Percentiles rank a stretch among this genome's conserved stretches.
Conservation (phyloP, 2,113 vertebrate species). For the Lethenteron camtschaticum region DNA sequence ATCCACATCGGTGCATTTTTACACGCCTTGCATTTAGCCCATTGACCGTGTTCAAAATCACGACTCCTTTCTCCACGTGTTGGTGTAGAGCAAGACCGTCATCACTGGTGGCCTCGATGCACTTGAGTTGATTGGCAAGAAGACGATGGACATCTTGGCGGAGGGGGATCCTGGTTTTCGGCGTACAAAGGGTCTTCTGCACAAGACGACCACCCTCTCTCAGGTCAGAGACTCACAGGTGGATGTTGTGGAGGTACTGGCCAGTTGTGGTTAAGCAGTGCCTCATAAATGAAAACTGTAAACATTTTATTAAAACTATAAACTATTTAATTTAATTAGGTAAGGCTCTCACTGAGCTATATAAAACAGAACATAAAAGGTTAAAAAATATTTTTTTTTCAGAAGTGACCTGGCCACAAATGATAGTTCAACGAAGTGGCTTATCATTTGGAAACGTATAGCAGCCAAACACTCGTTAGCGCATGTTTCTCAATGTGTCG, state of each 20-base stretch:
- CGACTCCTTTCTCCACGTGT: conserved; percentile 11
- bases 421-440: too few relatives aligned
- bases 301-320: neutral
- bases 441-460: too few relatives aligned
- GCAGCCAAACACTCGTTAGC: too few relatives aligned
- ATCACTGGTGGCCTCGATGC: conserved; percentile 74
- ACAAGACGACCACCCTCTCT: conserved; percentile 50
- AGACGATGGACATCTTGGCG: conserved; percentile 95
- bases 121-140: conserved; percentile 93
- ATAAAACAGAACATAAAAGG: neutral
- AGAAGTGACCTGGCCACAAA: too few relatives aligned
- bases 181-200: conserved; percentile 75
- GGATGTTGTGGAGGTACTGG: neutral
- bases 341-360: neutral
- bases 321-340: neutral
- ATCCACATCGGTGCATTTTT: neutral
- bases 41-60: conserved; percentile 2
- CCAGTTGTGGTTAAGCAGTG: neutral
- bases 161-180: conserved; percentile 91
- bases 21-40: neutral
- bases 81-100: conserved; percentile 53
- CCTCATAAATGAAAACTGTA: neutral
- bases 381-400: neutral
- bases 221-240: conserved; percentile 29
- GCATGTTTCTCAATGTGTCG: too few relatives aligned